Evolutionary conservation across 2,113 vertebrate genomes (phyloP).

Genomic region (Vireo altiloquus): DNA sequence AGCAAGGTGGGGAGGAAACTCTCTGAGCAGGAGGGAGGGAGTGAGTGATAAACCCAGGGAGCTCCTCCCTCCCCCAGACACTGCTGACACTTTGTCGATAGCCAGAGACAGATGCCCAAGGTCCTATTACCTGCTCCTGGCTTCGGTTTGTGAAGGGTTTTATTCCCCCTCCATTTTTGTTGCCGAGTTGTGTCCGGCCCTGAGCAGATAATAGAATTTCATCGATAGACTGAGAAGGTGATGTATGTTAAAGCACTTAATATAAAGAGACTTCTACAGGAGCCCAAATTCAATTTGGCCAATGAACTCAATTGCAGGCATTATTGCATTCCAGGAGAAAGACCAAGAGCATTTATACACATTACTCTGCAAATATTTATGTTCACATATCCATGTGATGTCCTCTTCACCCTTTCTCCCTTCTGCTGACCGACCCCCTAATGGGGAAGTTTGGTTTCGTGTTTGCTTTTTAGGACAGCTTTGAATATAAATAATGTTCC

Average conservation of each 20-base stretch:
- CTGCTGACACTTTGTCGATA: slow-evolving; percentile 44
- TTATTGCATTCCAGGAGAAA: slow-evolving; percentile 61
- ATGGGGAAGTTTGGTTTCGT: not conserved
- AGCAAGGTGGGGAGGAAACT: not conserved
- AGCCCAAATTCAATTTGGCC: slow-evolving; percentile 72
- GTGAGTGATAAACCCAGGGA: not conserved
- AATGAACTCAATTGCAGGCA: slow-evolving; percentile 72
- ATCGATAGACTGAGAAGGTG: slow-evolving; percentile 53
- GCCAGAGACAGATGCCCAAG: not conserved
- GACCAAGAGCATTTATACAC: slow-evolving; percentile 28
- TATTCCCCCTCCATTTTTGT: slow-evolving; percentile 27
- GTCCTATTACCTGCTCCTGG: slow-evolving; percentile 38
- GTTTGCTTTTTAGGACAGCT: slow-evolving; percentile 55
- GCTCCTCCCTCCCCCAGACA: not conserved
- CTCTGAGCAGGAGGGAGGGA: not conserved
- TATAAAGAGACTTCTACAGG: slow-evolving; percentile 68
- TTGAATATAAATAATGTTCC: slow-evolving; percentile 54
- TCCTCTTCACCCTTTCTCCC: slow-evolving; percentile 49
- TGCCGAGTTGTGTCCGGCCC: slow-evolving; percentile 30
- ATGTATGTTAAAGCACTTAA: slow-evolving; percentile 71
- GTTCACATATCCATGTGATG: not conserved
- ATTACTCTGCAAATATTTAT: slow-evolving; percentile 37
- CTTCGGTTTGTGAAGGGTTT: not conserved
- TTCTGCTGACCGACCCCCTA: slow-evolving; percentile 27
- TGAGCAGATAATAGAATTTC: slow-evolving; percentile 66